Evolutionary conservation across 2,888 invertebrate species (phyloP).

Genomic region (Oscheius myriophilus): DNA sequence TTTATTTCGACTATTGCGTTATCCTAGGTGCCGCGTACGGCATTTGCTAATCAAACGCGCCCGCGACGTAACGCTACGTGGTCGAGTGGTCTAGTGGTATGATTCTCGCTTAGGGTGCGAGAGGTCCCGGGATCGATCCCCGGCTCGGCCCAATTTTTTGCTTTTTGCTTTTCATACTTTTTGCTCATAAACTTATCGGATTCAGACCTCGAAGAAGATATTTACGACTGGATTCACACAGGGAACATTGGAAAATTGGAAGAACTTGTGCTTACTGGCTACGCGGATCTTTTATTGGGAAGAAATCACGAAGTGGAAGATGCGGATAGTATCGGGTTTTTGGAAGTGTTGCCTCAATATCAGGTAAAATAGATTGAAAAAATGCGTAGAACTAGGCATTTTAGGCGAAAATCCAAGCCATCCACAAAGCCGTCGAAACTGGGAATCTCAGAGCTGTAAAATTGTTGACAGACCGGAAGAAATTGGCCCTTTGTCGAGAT

Average conservation of each 20-base stretch:
- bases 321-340: conserved; percentile 78
- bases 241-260: conserved; percentile 91
- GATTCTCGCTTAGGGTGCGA: too few relatives aligned
- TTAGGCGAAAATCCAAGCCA: conserved; percentile 71
- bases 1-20: too few relatives aligned
- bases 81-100: too few relatives aligned
- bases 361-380: conserved; percentile 73
- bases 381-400: conserved; percentile 8
- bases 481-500: conserved; percentile 72
- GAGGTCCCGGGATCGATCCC: too few relatives aligned
- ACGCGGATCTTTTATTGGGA: conserved; percentile 82
- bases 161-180: too few relatives aligned
- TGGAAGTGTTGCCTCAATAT: conserved; percentile 85
- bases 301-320: conserved; percentile 73
- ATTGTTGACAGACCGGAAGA: conserved; percentile 74
- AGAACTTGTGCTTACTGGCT: conserved; percentile 86
- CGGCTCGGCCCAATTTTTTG: too few relatives aligned
- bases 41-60: too few relatives aligned
- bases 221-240: conserved; percentile 72
- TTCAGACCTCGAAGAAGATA: conserved; percentile 71
- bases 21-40: too few relatives aligned
- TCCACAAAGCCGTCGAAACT: conserved; percentile 72
- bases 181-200: not conserved
- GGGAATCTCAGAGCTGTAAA: conserved; percentile 73
- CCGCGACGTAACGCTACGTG: too few relatives aligned